Conservation (phyloP, 2,888 invertebrate species). For the Darwinula stevensoni region DNA sequence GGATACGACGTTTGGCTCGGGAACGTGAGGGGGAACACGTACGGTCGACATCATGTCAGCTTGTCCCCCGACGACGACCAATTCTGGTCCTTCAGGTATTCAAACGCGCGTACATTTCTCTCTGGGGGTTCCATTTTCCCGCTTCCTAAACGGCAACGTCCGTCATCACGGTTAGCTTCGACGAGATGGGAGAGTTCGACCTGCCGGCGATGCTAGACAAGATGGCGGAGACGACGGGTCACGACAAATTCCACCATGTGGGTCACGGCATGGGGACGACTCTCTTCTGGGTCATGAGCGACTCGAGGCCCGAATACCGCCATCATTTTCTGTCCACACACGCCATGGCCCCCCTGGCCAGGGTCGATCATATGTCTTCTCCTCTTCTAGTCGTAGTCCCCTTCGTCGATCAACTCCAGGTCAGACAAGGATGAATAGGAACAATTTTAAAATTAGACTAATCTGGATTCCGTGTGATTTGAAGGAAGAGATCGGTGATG, state of each 20-base stretch:
- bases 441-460: not conserved
- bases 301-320: slow-evolving; percentile 12
- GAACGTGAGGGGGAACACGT: no score
- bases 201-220: slow-evolving; percentile 20
- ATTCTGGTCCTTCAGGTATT: no score
- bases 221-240: slow-evolving; percentile 15
- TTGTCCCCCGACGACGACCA: no score
- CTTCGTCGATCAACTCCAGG: not conserved
- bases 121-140: no score
- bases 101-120: no score
- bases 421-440: not conserved
- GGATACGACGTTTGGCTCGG: no score
- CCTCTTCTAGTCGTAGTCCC: not conserved
- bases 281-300: slow-evolving; percentile 12
- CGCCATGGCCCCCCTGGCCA: not conserved
- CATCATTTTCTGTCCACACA: slow-evolving; percentile 10
- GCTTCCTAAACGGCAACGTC: slow-evolving; percentile 15
- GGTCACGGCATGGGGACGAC: slow-evolving; percentile 21
- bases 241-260: slow-evolving; percentile 17
- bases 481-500: no score
- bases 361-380: slow-evolving; percentile 1
- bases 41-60: no score
- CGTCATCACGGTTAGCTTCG: slow-evolving; percentile 17
- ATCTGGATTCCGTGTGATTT: no score
- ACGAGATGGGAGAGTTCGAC: slow-evolving; percentile 22